Conservation (phyloP, 1,140 invertebrate species). For the Thaumatotibia leucotreta region DNA sequence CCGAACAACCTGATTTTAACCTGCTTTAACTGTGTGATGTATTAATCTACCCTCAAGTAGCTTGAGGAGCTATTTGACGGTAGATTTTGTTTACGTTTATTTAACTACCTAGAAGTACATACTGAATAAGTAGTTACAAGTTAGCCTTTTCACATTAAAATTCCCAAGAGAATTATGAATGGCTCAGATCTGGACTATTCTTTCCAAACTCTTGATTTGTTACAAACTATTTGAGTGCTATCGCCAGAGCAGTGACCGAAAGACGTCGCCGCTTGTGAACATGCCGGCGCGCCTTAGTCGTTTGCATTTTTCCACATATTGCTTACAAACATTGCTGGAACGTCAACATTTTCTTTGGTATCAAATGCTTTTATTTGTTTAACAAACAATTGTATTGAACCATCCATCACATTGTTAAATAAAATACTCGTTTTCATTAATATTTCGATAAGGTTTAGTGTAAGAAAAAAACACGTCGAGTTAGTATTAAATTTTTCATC, state of each 20-base stretch:
- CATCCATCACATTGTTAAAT: constrained; percentile 19
- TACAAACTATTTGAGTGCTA: constrained; percentile 32
- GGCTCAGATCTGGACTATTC: too few species aligned
- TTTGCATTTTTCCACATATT: constrained; percentile 66
- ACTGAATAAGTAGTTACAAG: too few species aligned
- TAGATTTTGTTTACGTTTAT: too few species aligned
- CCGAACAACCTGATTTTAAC: too few species aligned
- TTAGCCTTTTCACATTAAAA: too few species aligned
- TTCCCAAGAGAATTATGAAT: too few species aligned
- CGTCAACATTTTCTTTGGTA: constrained; percentile 43
- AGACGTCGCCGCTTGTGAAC: constrained; percentile 27
- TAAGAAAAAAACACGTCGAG: background rate
- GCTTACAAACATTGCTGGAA: constrained; percentile 61
- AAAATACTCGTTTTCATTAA: background rate
- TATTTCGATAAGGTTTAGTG: background rate
- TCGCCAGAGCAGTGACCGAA: constrained; percentile 23
- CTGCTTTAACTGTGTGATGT: too few species aligned
- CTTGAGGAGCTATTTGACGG: too few species aligned
- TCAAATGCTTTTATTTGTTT: constrained; percentile 33
- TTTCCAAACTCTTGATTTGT: constrained; percentile 13
- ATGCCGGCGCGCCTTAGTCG: constrained; percentile 35
- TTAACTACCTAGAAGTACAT: too few species aligned
- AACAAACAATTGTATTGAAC: constrained; percentile 31
- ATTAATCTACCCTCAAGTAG: too few species aligned
- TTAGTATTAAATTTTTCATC: too few species aligned